A percentile compares a stretch with the other conserved stretches of the same genome.
These are phyloP conservation scores for Promerops cafer DNA, from an alignment of 2,113 vertebrate genomes.

Conservation along the genomic window DNA sequence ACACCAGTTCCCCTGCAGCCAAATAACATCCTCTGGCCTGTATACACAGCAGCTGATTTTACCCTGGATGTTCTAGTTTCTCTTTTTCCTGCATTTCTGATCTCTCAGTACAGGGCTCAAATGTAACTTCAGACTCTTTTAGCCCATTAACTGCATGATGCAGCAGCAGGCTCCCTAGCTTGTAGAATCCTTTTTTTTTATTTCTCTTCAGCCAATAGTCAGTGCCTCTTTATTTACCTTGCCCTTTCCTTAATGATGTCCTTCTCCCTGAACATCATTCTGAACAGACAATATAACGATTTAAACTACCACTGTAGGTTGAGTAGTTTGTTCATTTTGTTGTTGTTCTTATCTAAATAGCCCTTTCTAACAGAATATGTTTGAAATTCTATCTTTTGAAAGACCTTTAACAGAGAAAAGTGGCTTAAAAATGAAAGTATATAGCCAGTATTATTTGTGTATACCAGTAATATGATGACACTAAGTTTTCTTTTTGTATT, in stretches of 20 bases:
- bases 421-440: not conserved
- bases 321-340: not conserved
- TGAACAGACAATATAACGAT: not conserved
- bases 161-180: not conserved
- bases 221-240: constrained; percentile 34
- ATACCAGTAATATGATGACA: not conserved
- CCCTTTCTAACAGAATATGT: not conserved
- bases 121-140: constrained; percentile 5
- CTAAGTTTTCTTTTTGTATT: not conserved
- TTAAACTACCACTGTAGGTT: not conserved
- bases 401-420: not conserved
- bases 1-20: not conserved
- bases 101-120: not conserved
- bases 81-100: not conserved
- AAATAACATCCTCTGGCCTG: constrained; percentile 1
- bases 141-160: not conserved
- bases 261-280: not conserved
- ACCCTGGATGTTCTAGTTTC: not conserved
- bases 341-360: not conserved
- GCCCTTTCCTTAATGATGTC: constrained; percentile 16
- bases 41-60: not conserved
- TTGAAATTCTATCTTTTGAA: constrained; percentile 1
- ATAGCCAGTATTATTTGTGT: not conserved
- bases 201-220: not conserved
- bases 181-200: not conserved